These are phyloP conservation scores for Novumbra hubbsi DNA, from an alignment of 2,797 vertebrate genomes.

Conservation along the genomic window DNA sequence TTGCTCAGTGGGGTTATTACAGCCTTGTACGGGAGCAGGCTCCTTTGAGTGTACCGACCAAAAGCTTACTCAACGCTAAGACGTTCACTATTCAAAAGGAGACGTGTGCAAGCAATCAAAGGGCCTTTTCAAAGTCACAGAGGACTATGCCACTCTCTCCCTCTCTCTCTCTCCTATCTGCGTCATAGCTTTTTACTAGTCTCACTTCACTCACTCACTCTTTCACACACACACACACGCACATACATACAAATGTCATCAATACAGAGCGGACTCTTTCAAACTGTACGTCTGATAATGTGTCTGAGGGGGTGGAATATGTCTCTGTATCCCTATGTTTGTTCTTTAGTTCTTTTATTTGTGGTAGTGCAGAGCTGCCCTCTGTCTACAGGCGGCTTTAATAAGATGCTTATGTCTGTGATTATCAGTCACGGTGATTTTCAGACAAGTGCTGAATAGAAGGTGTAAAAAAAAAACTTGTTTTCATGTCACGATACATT, in stretches of 20 bases:
- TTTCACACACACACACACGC: too few relatives aligned
- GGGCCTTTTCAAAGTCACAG: slow-evolving; percentile 6
- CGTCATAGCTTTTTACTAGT: background rate
- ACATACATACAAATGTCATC: background rate
- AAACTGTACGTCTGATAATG: background rate
- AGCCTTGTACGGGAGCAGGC: background rate
- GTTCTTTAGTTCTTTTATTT: background rate
- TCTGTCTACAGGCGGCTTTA: background rate
- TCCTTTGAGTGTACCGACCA: background rate
- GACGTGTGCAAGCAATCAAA: background rate
- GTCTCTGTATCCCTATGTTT: background rate
- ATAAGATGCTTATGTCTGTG: background rate
- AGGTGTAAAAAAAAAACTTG: background rate
- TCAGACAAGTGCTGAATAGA: background rate
- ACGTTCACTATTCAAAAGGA: background rate
- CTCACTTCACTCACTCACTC: background rate
- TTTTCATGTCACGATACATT: background rate
- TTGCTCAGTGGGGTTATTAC: background rate
- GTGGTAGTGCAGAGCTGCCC: background rate
- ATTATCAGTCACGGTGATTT: background rate
- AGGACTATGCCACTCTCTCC: background rate
- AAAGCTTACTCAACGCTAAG: background rate
- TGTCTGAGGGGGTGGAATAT: background rate
- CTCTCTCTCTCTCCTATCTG: background rate
- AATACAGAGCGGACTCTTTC: background rate